Evolutionary conservation across 1,140 invertebrate genomes (phyloP).

Genomic region (Drosophila ogumai): DNA sequence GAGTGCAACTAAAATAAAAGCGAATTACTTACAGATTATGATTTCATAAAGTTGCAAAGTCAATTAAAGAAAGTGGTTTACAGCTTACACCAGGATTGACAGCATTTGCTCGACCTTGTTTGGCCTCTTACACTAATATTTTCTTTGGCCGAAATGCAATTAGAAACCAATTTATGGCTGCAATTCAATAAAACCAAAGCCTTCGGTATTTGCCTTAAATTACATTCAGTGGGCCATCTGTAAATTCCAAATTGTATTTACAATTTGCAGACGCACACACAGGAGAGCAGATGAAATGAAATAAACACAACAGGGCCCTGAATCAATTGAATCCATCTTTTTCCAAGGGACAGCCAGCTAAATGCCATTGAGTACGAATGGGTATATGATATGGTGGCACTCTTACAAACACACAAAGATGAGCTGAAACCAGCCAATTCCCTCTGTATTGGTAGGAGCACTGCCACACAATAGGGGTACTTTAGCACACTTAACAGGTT

Average conservation of each 20-base stretch:
- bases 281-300: slow-evolving; percentile 24
- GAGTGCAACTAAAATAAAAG: background rate
- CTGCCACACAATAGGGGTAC: background rate
- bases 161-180: slow-evolving; percentile 23
- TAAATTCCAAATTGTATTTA: slow-evolving; percentile 41
- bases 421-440: slow-evolving; percentile 1
- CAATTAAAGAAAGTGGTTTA: background rate
- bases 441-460: slow-evolving; percentile 14
- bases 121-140: slow-evolving; percentile 3
- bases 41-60: slow-evolving; percentile 10
- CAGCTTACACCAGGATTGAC: background rate
- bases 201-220: slow-evolving; percentile 29
- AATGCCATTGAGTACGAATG: slow-evolving; percentile 58
- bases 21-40: background rate
- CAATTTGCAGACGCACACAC: slow-evolving; percentile 31
- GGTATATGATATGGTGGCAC: slow-evolving; percentile 43
- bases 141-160: slow-evolving; percentile 21
- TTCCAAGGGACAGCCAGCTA: slow-evolving; percentile 21
- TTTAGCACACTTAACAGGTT: no score
- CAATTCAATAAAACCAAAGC: slow-evolving; percentile 28
- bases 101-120: background rate
- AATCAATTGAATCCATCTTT: slow-evolving; percentile 20
- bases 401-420: slow-evolving; percentile 1
- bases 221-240: slow-evolving; percentile 21
- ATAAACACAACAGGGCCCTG: slow-evolving; percentile 15